Base-by-base conservation (phyloP, 2,113 vertebrate genomes). In the Mohoua ochrocephala region DNA sequence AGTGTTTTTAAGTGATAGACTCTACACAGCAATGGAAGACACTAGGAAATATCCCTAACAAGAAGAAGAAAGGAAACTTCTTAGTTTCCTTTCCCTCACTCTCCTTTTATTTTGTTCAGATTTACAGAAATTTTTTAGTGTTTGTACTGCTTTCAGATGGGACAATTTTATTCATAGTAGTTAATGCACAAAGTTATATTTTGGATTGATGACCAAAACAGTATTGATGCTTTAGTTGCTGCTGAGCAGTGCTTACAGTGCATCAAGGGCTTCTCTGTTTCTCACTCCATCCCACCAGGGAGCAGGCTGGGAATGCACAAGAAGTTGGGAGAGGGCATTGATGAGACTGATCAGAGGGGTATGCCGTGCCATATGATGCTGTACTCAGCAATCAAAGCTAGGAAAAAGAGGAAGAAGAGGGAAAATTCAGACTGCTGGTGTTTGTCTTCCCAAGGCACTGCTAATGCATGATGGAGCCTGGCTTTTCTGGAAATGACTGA, bases 271-370 rank as follows among this genome's bases (percentile, higher is more conserved):
- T 44, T 28, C 18, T 69, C n/a, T 70, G 19, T 45, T 89, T 65
- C 15, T 61, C 50, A 31, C 13, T n/a, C 31, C 31, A 11, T 53
- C 18, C 28, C 3, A 0, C 21, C 33, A 31, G 17, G 0, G 2
- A 42, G 26, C 6, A 18, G 30, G 23, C 23, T 89, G 65, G 22
- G 9, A 20, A 8, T 13, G 26, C 11, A 7, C 30, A 65, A n/a
- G 13, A 47, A 24, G 1, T 0, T 79, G 37, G 12, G 67, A 67
- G 17, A 31, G 22, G 4, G 35, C 15, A 30, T 18, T 35, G 20
- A 5, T 30, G 13, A 27, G 24, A 8, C 13, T 27, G 41, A 60
- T 30, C 8, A 20, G 21, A 64, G 27, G 3, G 6, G 1, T 49
- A 21, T 33, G 23, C 30, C 0, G 0, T 24, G 11, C 9, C 12